Evolutionary conservation across 2,113 vertebrate genomes (phyloP).

Genomic region (Cettia cetti): DNA sequence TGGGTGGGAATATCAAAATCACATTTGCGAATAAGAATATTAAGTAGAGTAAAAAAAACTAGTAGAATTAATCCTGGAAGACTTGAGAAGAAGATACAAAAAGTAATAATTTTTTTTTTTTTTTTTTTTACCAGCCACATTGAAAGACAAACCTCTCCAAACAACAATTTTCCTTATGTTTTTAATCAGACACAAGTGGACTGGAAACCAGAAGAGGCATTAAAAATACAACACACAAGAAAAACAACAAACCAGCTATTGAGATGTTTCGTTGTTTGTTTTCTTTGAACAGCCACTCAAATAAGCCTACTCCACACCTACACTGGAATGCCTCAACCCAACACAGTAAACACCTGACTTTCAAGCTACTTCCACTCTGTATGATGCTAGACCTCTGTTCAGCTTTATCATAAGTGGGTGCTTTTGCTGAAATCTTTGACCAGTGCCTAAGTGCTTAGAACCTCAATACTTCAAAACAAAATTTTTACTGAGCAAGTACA

Average conservation of each 20-base stretch:
- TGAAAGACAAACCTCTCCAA: background rate
- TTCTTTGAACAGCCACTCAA: background rate
- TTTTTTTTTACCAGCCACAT: background rate
- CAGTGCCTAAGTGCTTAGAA: background rate
- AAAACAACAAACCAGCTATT: background rate
- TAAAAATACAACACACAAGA: background rate
- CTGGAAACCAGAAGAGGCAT: background rate
- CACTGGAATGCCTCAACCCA: background rate
- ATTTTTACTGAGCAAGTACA: background rate
- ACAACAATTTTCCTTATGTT: rapidly evolving
- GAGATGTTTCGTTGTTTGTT: background rate
- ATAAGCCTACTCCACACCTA: background rate
- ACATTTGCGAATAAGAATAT: background rate
- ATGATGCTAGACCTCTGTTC: background rate
- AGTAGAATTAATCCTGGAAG: background rate
- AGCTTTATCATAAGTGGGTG: background rate
- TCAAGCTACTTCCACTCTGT: background rate
- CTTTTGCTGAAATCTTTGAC: background rate
- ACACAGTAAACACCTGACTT: background rate
- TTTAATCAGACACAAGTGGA: background rate
- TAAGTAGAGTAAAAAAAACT: background rate
- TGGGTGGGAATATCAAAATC: background rate
- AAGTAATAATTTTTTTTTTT: background rate
- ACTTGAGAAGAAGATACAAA: background rate
- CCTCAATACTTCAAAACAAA: background rate